These are phyloP conservation scores for Orycteropus afer DNA, from an alignment of 2,113 vertebrate genomes.

Conservation along the genomic window DNA sequence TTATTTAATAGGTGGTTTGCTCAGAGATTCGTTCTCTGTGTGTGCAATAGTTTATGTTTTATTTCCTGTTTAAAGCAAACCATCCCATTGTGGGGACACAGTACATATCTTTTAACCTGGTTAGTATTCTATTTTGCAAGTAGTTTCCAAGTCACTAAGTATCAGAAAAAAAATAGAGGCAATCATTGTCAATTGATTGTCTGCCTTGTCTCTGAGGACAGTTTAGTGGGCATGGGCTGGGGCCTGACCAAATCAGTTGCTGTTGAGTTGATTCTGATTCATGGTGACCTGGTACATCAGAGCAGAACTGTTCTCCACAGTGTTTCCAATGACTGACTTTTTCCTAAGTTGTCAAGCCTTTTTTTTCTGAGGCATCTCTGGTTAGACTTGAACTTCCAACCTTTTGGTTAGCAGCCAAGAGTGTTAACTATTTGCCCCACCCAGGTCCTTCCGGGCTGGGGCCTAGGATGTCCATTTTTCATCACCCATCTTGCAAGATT, in stretches of 20 bases:
- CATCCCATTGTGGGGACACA: background rate
- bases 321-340: background rate
- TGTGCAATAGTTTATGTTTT: background rate
- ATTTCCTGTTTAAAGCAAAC: background rate
- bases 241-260: background rate
- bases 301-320: background rate
- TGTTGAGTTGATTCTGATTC: background rate
- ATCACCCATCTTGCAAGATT: background rate
- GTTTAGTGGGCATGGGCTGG: background rate
- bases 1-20: background rate
- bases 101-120: background rate
- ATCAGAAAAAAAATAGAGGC: background rate
- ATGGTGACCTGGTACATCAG: background rate
- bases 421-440: background rate
- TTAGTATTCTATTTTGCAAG: background rate
- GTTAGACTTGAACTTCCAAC: background rate
- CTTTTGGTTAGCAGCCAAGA: background rate
- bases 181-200: background rate
- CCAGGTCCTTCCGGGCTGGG: background rate
- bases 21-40: background rate
- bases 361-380: background rate
- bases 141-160: background rate
- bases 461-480: background rate
- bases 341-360: background rate
- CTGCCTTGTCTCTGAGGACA: background rate